A percentile compares a stretch with the other conserved stretches of the same genome.
These are phyloP conservation scores for Erynnis tages DNA, from an alignment of 2,888 invertebrate genomes.

Conservation along the genomic window DNA sequence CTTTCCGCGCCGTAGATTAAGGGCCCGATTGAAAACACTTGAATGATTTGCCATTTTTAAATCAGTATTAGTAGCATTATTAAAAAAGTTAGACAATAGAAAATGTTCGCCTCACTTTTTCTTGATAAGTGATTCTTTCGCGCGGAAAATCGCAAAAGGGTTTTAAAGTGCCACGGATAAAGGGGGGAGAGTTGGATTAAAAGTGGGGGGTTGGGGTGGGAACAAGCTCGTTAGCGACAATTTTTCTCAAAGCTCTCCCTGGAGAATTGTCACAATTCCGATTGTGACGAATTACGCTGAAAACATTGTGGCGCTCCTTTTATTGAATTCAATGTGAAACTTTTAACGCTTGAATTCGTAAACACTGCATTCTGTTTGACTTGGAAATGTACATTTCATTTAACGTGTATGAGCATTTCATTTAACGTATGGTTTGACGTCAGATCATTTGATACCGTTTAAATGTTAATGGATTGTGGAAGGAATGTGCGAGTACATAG, in stretches of 20 bases:
- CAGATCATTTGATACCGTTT: no score
- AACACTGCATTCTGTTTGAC: background rate
- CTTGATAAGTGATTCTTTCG: slow-evolving; percentile 64
- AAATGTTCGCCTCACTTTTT: slow-evolving; percentile 58
- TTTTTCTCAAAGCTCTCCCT: slow-evolving; percentile 78
- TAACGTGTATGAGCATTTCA: no score
- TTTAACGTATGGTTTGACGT: no score
- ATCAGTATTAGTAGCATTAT: slow-evolving; percentile 40
- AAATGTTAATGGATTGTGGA: no score
- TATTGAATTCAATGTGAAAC: slow-evolving; percentile 55
- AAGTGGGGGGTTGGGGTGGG: slow-evolving; percentile 48
- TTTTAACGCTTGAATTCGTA: background rate
- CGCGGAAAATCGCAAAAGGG: slow-evolving; percentile 75
- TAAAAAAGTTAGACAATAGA: slow-evolving; percentile 60
- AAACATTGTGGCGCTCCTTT: slow-evolving; percentile 57
- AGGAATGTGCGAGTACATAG: no score
- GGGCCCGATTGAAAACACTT: slow-evolving; percentile 12
- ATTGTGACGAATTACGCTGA: slow-evolving; percentile 75
- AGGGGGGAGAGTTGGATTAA: slow-evolving; percentile 59
- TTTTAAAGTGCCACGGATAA: slow-evolving; percentile 72
- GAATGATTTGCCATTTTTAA: slow-evolving; percentile 26
- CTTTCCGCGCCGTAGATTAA: slow-evolving; percentile 8
- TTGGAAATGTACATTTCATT: background rate
- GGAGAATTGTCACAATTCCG: slow-evolving; percentile 76
- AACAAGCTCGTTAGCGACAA: slow-evolving; percentile 77